Evolutionary conservation across 2,888 invertebrate species (phyloP).

Genomic region (Diarsia brunnea): DNA sequence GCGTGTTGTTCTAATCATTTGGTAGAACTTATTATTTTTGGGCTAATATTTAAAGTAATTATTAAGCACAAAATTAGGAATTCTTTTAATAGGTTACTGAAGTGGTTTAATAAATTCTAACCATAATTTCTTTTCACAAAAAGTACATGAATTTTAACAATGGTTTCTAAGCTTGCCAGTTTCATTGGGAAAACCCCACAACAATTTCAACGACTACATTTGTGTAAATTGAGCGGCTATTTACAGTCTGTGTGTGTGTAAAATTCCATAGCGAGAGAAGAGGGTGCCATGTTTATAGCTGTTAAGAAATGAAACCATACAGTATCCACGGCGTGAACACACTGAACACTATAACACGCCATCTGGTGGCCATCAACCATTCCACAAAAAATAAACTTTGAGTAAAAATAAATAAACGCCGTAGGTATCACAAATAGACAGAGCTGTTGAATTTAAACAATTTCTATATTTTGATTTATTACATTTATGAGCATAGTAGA

Average conservation of each 20-base stretch:
- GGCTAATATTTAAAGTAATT: background rate
- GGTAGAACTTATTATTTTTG: background rate
- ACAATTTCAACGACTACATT: conserved; percentile 78
- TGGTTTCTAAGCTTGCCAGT: conserved; percentile 26
- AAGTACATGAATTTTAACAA: conserved; percentile 27
- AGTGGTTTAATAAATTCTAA: background rate
- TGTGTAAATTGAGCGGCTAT: conserved; percentile 77
- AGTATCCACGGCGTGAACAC: conserved; percentile 76
- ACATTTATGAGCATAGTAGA: conserved; percentile 43
- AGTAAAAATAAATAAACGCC: conserved; percentile 86
- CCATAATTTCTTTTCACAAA: background rate
- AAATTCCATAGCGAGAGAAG: conserved; percentile 82
- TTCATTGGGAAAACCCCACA: conserved; percentile 77
- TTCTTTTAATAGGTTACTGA: background rate
- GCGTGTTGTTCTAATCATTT: background rate
- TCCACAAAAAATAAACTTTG: conserved; percentile 87
- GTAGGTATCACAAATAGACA: conserved; percentile 83
- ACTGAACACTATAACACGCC: conserved; percentile 80
- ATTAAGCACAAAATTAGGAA: background rate
- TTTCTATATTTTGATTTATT: conserved; percentile 69
- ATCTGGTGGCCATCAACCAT: conserved; percentile 88
- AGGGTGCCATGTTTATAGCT: conserved; percentile 86
- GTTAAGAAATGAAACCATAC: conserved; percentile 85
- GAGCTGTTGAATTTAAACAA: conserved; percentile 79
- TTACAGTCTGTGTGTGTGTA: conserved; percentile 80